Evolutionary conservation across 2,888 invertebrate species (phyloP).

Genomic region (Vandiemenella viatica): DNA sequence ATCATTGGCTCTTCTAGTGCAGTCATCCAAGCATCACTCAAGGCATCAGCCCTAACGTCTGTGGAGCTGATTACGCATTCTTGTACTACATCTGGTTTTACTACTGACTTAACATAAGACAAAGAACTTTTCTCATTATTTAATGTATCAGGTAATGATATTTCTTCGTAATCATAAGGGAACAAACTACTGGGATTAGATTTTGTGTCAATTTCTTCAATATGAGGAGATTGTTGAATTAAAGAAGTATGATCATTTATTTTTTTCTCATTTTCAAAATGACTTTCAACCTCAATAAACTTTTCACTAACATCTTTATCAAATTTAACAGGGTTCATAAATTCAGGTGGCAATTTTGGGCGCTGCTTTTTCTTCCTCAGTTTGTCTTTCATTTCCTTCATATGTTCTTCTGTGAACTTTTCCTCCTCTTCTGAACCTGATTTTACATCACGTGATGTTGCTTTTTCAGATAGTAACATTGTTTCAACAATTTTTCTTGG

Average conservation of each 20-base stretch:
- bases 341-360: conserved; percentile 16
- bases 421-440: conserved; percentile 23
- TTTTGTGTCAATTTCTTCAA: no score
- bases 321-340: conserved; percentile 2
- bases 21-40: conserved; percentile 25
- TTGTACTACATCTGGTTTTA: no score
- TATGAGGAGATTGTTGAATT: not conserved
- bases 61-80: no score
- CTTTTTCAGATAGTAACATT: conserved; percentile 3
- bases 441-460: not conserved
- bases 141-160: no score
- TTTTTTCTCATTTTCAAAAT: not conserved
- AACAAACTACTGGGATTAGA: no score
- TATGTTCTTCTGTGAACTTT: conserved; percentile 23
- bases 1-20: conserved; percentile 27
- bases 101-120: no score
- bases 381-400: conserved; percentile 18
- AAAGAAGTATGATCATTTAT: not conserved
- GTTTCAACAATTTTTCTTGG: conserved; percentile 14
- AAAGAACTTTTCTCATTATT: no score
- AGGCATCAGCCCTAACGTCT: conserved; percentile 18
- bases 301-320: not conserved
- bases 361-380: conserved; percentile 20
- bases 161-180: no score
- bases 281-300: not conserved